Evolutionary conservation across 2,113 vertebrate genomes (phyloP).

Genomic region (Ailuropoda melanoleuca): DNA sequence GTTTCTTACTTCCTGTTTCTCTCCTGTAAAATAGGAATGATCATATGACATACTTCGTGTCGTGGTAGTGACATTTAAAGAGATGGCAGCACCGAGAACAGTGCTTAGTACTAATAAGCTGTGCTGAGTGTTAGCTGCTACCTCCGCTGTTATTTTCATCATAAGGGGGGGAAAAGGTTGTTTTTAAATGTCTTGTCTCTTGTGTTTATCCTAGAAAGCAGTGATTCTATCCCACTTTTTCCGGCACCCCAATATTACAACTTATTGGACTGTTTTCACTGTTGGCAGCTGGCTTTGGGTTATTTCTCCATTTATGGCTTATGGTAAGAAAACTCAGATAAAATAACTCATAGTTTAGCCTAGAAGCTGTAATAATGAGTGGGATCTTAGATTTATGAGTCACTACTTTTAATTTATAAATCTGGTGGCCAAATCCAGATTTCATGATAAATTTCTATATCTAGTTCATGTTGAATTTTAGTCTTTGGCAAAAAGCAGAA

Average conservation of each 20-base stretch:
- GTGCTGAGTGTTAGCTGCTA: background rate
- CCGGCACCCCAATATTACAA: slow-evolving; percentile 94
- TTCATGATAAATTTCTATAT: background rate
- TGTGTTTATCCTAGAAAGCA: slow-evolving; percentile 89
- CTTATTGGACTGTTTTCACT: slow-evolving; percentile 94
- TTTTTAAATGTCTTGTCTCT: slow-evolving; percentile 58
- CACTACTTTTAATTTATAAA: slow-evolving; percentile 39
- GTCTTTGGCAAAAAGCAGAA: background rate
- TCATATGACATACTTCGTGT: background rate
- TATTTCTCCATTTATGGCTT: slow-evolving; percentile 96
- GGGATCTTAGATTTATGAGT: slow-evolving; percentile 37
- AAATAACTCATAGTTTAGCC: slow-evolving; percentile 18
- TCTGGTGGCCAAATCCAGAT: background rate
- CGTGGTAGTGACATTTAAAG: background rate
- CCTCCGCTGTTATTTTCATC: background rate
- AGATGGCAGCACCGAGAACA: background rate
- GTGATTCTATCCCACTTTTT: slow-evolving; percentile 93
- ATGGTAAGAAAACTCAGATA: slow-evolving; percentile 88
- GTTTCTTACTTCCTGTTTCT: background rate
- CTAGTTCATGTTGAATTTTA: background rate
- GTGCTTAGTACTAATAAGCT: background rate
- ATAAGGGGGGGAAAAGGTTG: background rate
- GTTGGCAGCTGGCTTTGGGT: slow-evolving; percentile 96
- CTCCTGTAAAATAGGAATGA: background rate
- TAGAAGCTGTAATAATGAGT: background rate